phyloP scores from a whole-genome alignment of 2,797 vertebrate genomes.

The Nannoperca obscura region DNA sequence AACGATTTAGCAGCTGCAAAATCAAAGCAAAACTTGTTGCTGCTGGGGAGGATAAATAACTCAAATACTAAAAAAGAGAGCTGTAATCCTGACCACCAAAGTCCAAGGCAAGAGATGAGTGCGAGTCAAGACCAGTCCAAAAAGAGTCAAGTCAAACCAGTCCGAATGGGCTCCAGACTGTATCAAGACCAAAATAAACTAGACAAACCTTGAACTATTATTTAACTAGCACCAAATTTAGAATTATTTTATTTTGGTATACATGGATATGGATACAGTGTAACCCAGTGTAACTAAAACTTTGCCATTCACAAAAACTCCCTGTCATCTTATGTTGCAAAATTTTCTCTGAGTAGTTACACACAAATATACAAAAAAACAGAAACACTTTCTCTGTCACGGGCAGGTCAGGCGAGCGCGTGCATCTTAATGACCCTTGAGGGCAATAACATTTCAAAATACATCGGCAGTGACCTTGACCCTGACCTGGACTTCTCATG shows the following conservation, averaged over 20 bases:
- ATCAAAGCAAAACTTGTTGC: background rate
- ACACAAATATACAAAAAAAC: constrained; percentile 10
- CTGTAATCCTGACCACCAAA: background rate
- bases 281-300: background rate
- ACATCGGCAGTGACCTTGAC: constrained; percentile 22
- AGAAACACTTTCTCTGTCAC: background rate
- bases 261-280: background rate
- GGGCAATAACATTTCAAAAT: constrained; percentile 18
- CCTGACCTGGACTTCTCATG: constrained; percentile 20
- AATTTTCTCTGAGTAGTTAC: background rate
- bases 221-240: background rate
- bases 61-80: background rate
- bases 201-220: background rate
- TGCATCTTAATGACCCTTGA: constrained; percentile 25
- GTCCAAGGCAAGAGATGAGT: background rate
- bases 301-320: background rate
- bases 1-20: background rate
- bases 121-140: background rate
- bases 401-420: background rate
- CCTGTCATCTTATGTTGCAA: background rate
- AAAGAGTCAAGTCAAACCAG: background rate
- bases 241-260: background rate
- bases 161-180: background rate
- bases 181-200: background rate
- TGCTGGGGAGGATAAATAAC: background rate